Conservation (phyloP, 2,797 vertebrate species). For the Anniella stebbinsi region DNA sequence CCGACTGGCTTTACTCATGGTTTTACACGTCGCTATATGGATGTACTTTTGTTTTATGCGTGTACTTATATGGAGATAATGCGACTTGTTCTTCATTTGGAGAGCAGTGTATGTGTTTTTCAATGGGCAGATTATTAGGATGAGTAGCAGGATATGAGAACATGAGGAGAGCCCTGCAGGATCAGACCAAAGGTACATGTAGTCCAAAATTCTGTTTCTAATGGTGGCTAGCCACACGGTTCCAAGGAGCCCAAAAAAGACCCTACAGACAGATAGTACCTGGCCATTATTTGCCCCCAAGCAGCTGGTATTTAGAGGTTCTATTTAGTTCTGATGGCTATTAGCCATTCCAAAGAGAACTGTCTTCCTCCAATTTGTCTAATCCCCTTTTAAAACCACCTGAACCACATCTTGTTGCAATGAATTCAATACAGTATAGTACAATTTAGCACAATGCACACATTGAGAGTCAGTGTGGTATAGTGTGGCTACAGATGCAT, state of each 20-base stretch:
- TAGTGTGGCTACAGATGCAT: no score
- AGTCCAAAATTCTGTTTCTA: not conserved
- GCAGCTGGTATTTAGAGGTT: not conserved
- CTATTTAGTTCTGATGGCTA: not conserved
- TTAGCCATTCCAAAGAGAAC: not conserved
- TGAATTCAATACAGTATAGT: not conserved
- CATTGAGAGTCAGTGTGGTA: no score
- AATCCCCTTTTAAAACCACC: no score
- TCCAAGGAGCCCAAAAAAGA: not conserved
- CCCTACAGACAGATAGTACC: not conserved
- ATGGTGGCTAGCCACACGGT: no score
- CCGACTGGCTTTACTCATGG: constrained; percentile 69
- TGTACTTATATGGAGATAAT: not conserved
- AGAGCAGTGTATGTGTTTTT: not conserved
- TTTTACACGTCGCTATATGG: constrained; percentile 51
- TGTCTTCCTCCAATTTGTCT: no score
- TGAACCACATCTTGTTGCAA: not conserved
- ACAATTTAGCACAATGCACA: no score
- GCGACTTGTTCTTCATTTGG: constrained; percentile 5
- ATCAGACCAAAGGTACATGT: not conserved
- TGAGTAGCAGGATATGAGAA: not conserved
- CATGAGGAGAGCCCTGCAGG: not conserved
- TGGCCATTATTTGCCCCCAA: not conserved
- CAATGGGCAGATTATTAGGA: not conserved
- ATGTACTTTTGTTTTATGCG: constrained; percentile 48